Base-by-base conservation (phyloP, 2,888 invertebrate genomes). In the Agrotis exclamationis region DNA sequence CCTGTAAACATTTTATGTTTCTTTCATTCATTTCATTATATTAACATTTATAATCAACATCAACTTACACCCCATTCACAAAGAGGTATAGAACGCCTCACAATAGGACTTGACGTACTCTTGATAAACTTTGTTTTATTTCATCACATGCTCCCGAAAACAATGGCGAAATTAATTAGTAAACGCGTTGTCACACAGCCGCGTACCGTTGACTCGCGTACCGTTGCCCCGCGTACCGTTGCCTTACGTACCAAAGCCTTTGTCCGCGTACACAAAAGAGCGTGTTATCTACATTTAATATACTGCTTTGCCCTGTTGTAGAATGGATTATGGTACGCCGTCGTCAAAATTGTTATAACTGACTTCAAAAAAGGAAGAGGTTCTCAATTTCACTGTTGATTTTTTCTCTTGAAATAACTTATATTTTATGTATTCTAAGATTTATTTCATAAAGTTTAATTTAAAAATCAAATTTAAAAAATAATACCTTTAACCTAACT, bases 121-220 rank as follows among this genome's bases (percentile, higher is more conserved):
- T 66, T 68, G 47, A 74, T 79, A 73, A 66, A 72, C 64, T 63
- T 59, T 53, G 68, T 72, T 83, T 76, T 76, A 73, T 73, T 74
- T 74, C 72, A 73, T 48, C 70, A 59, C 64, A 58, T 54, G 18
- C 53, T 71, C 50, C 18, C 65, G 22, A 50, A 72, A 81, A 85
- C 84, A 79, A 82, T 78, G 68, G 79, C 58, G 66, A 66, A 79
- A 73, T 85, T 87, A 87, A 88, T 88, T 88, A 86, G 77, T 65
- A 74, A 72, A 71, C 64, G 79, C 77, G 81, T 74, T 69, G 68
- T 64, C 82, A 81, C 85, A 84, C 76, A 73, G 57, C 72, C 83
- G 63, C 59, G 74, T 82, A 74, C 65, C 72, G 70, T 59, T 71
- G 58, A n/a, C 18, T 72, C 76, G 77, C 58, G 68, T 69, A 59